These are phyloP conservation scores for Diphyllodes magnificus DNA, from an alignment of 2,113 vertebrate species.

Conservation along the genomic window DNA sequence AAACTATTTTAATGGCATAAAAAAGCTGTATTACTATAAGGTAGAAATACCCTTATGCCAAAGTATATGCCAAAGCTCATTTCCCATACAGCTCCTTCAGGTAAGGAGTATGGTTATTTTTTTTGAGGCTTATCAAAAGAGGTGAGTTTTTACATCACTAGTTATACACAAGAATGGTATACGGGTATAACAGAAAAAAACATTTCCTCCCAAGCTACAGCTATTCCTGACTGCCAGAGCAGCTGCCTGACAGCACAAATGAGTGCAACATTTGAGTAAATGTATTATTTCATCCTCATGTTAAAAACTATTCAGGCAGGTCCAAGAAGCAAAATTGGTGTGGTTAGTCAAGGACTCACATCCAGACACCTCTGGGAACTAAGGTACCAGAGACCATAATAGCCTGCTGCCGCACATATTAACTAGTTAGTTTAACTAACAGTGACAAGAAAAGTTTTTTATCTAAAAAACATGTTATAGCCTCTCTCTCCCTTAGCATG, in stretches of 20 bases:
- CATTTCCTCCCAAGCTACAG: not conserved
- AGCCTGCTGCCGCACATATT: fast-evolving
- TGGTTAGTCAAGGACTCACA: not conserved
- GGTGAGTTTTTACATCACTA: not conserved
- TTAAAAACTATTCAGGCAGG: not conserved
- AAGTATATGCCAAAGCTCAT: not conserved
- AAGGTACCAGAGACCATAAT: not conserved
- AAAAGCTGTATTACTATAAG: not conserved
- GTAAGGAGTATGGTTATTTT: not conserved
- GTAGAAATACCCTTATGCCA: not conserved
- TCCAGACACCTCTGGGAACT: not conserved
- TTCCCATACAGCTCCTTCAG: not conserved
- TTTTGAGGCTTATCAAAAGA: not conserved
- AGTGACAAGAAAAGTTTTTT: not conserved
- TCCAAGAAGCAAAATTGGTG: not conserved
- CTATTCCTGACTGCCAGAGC: not conserved
- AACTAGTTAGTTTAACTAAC: not conserved
- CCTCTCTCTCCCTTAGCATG: not conserved
- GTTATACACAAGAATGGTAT: not conserved
- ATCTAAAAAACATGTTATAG: not conserved
- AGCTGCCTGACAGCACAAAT: not conserved
- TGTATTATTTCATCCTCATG: not conserved
- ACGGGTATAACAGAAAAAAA: not conserved
- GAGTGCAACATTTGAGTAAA: not conserved
- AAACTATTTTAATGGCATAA: not conserved